phyloP scores from a whole-genome alignment of 2,888 invertebrate species.

The Xiphydria camelus region DNA sequence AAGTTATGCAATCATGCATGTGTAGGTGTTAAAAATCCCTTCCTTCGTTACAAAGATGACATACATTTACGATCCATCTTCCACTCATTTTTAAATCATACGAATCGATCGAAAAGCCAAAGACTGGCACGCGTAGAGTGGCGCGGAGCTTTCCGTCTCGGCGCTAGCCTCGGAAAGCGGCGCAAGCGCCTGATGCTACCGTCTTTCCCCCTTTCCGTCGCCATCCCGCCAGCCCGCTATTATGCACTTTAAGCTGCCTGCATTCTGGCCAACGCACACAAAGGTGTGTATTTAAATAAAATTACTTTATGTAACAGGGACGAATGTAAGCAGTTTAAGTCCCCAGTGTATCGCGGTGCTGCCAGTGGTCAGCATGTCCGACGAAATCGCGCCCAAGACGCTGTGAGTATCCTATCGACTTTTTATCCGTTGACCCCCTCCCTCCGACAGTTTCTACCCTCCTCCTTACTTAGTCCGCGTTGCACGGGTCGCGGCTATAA shows the following conservation, averaged over 20 bases:
- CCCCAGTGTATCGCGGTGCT: conserved; percentile 15
- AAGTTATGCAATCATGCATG: too few relatives aligned
- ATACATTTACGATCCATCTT: too few relatives aligned
- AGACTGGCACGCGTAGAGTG: neutral
- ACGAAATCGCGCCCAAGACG: conserved; percentile 30
- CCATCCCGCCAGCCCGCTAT: conserved; percentile 7
- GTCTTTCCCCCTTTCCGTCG: neutral
- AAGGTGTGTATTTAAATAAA: conserved; percentile 41
- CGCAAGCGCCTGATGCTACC: neutral
- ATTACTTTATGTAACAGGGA: conserved; percentile 34
- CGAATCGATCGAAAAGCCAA: too few relatives aligned
- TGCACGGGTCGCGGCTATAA: too few relatives aligned
- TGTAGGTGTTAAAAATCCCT: too few relatives aligned
- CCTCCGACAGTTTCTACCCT: neutral
- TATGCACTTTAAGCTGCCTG: conserved; percentile 22
- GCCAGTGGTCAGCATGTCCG: conserved; percentile 25
- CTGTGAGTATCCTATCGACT: conserved; percentile 40
- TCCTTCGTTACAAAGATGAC: too few relatives aligned
- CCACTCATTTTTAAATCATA: too few relatives aligned
- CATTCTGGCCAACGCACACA: conserved; percentile 23
- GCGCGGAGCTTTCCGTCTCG: neutral
- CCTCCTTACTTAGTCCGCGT: neutral
- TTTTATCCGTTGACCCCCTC: too few relatives aligned
- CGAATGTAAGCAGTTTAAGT: conserved; percentile 5
- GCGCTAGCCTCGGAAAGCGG: neutral